phyloP scores from a whole-genome alignment of 2,888 invertebrate genomes.

The Boloria selene region DNA sequence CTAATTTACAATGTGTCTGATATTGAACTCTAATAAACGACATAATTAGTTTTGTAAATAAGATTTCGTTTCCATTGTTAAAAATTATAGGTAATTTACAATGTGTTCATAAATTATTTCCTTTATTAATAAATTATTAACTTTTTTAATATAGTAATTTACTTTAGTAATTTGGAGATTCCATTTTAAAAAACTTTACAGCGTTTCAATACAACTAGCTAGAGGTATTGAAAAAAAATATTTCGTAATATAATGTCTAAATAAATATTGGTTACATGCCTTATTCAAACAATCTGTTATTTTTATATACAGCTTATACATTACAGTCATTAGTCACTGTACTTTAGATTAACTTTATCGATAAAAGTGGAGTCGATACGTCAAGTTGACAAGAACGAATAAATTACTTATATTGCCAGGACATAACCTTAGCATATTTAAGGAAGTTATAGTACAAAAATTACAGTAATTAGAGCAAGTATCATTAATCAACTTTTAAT shows the following conservation, averaged over 20 bases:
- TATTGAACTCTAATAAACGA: slow-evolving; percentile 20
- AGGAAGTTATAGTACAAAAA: slow-evolving; percentile 25
- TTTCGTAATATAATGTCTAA: too few relatives aligned
- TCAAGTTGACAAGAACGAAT: slow-evolving; percentile 41
- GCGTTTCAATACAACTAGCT: too few relatives aligned
- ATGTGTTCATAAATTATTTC: background rate
- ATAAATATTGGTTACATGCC: background rate
- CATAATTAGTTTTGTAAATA: slow-evolving; percentile 12
- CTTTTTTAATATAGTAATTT: background rate
- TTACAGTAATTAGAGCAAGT: slow-evolving; percentile 25
- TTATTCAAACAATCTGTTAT: slow-evolving; percentile 35
- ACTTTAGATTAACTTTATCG: slow-evolving; percentile 43
- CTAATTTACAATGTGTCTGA: slow-evolving; percentile 39
- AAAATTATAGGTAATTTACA: slow-evolving; percentile 11
- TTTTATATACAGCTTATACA: slow-evolving; percentile 33
- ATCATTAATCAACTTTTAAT: slow-evolving; percentile 28
- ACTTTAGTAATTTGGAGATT: background rate
- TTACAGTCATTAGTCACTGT: slow-evolving; percentile 44
- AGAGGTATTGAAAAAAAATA: too few relatives aligned
- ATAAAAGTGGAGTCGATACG: slow-evolving; percentile 43
- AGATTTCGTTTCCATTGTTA: slow-evolving; percentile 8
- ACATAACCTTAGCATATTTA: slow-evolving; percentile 25
- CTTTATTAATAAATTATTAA: too few relatives aligned
- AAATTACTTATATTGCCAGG: slow-evolving; percentile 22
- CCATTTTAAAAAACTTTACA: too few relatives aligned